phyloP scores from a whole-genome alignment of 1,140 invertebrate genomes.

The Acyrthosiphon pisum region DNA sequence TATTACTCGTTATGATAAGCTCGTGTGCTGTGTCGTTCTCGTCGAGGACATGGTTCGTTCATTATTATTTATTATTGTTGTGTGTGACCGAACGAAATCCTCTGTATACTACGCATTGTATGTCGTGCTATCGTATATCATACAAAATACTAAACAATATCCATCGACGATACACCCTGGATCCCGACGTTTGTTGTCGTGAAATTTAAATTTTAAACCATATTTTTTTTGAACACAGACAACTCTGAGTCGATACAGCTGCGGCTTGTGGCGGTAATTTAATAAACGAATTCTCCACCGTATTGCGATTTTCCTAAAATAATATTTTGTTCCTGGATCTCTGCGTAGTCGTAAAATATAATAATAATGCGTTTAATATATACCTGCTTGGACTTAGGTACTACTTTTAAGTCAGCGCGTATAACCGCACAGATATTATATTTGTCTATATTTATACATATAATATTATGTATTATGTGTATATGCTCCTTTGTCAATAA shows the following conservation, averaged over 20 bases:
- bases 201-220: not conserved
- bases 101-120: not conserved
- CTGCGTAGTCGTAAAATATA: not conserved
- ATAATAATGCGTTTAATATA: not conserved
- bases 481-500: no score
- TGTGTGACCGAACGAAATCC: not conserved
- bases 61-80: conserved; percentile 9
- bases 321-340: not conserved
- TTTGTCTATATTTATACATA: not conserved
- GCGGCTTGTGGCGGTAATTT: not conserved
- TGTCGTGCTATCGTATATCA: not conserved
- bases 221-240: not conserved
- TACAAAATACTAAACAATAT: not conserved
- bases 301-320: not conserved
- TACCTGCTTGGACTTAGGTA: not conserved
- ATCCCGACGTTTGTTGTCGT: not conserved
- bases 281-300: not conserved
- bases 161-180: not conserved
- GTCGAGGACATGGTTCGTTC: not conserved
- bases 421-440: not conserved
- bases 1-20: conserved; percentile 3
- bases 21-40: not conserved
- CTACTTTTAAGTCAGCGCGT: not conserved
- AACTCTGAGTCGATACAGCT: not conserved
- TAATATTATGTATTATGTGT: no score